Percentiles rank a stretch among this genome's conserved stretches.
Conservation (phyloP, 1,140 invertebrate species). For the roundworm (Caenorhabditis elegans) region DNA sequence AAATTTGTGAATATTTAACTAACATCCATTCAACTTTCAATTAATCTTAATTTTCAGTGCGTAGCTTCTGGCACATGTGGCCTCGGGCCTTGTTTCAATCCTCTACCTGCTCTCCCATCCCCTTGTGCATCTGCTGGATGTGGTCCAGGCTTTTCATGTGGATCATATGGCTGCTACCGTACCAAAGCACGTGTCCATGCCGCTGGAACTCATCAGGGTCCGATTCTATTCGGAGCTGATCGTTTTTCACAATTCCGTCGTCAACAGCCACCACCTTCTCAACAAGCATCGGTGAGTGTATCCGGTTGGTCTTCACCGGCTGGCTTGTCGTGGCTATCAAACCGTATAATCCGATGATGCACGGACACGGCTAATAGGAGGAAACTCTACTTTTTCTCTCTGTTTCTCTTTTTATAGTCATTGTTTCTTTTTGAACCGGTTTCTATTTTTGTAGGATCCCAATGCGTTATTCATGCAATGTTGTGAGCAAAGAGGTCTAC, state of each 20-base stretch:
- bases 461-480: constrained; percentile 64
- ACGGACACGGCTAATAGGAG: constrained; percentile 22
- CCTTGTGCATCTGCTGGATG: constrained; percentile 36
- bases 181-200: constrained; percentile 38
- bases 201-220: constrained; percentile 24
- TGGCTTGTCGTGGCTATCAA: constrained; percentile 5
- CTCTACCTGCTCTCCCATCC: constrained; percentile 35
- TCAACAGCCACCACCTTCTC: constrained; percentile 24
- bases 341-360: constrained; percentile 31
- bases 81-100: constrained; percentile 35
- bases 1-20: neutral
- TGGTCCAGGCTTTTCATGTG: constrained; percentile 46
- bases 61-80: constrained; percentile 48
- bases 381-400: neutral
- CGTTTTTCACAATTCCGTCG: constrained; percentile 42
- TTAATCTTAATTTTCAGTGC: no score
- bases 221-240: constrained; percentile 39
- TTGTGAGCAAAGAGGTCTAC: constrained; percentile 59
- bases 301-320: neutral
- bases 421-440: neutral
- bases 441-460: constrained; percentile 51
- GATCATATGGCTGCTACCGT: constrained; percentile 46
- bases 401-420: neutral
- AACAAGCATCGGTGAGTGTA: constrained; percentile 18
- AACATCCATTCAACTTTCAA: neutral